These are phyloP conservation scores for Hydropotes inermis DNA, from an alignment of 2,113 vertebrate species.

Conservation along the genomic window DNA sequence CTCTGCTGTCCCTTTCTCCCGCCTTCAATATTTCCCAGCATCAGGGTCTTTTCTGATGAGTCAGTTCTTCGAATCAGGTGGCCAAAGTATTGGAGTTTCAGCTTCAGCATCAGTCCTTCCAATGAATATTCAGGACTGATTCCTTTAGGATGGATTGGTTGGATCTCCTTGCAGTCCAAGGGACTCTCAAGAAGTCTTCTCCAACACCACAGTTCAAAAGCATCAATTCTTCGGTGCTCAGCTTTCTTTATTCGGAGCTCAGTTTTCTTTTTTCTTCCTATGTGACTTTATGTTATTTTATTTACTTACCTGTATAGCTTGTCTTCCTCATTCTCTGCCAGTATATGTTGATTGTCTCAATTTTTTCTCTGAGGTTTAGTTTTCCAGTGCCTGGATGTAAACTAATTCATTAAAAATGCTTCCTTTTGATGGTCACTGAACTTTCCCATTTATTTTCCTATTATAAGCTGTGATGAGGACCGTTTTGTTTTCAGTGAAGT, in stretches of 20 bases:
- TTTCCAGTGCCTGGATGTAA: not conserved
- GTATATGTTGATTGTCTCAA: not conserved
- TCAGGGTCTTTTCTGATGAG: not conserved
- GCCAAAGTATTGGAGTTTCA: not conserved
- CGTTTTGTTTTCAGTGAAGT: not conserved
- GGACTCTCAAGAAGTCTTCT: not conserved
- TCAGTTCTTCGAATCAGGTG: not conserved
- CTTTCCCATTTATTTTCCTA: not conserved
- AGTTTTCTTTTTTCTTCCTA: not conserved
- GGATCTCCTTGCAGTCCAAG: not conserved
- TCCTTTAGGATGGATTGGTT: not conserved
- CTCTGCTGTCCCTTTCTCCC: not conserved
- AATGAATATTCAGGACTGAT: not conserved
- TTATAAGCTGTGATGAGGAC: not conserved
- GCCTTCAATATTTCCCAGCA: not conserved
- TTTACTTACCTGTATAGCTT: not conserved
- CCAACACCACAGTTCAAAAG: not conserved
- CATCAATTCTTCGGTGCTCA: accelerated
- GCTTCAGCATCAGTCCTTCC: not conserved
- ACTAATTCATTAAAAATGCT: not conserved
- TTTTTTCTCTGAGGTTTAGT: not conserved
- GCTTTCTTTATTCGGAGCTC: not conserved
- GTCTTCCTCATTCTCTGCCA: not conserved
- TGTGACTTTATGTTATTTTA: not conserved
- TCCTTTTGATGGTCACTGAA: not conserved